Evolutionary conservation across 1,140 invertebrate species (phyloP), one percentile per base, ranked within the genome.

Genomic region (Battus philenor): DNA sequence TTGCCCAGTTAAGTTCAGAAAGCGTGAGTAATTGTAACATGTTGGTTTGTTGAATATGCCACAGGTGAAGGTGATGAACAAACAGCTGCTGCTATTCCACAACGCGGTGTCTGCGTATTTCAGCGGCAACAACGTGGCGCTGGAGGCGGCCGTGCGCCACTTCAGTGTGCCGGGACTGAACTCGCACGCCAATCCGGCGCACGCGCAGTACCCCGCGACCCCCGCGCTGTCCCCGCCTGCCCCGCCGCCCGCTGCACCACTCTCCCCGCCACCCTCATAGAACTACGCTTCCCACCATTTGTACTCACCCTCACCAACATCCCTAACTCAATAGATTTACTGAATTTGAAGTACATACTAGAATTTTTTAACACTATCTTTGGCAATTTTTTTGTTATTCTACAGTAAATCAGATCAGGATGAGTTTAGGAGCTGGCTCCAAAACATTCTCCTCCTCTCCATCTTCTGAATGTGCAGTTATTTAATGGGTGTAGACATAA

Each of bases 11-110:
- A n/a, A n/a, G n/a, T n/a, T n/a, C n/a, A n/a, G n/a, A n/a, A n/a
- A n/a, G n/a, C n/a, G n/a, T n/a, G n/a, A n/a, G n/a, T n/a, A n/a
- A n/a, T n/a, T n/a, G n/a, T n/a, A n/a, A n/a, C n/a, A n/a, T n/a
- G n/a, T n/a, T n/a, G n/a, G n/a, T n/a, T n/a, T n/a, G n/a, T n/a
- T n/a, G n/a, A n/a, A n/a, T n/a, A n/a, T n/a, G n/a, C n/a, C n/a
- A n/a, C 80, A 97, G 95, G 93, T 98, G 47, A 98, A 98, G 88
- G 97, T 98, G 50, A 98, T 99, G 97, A 97, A 98, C 80, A 98
- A 98, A 77, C 97, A 99, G 80, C 85, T 99, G 32, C 86, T 98
- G 22, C 82, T 99, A 54, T 96, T 98, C 82, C 96, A 99, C 83
- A 98, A 98, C 87, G 97, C 97, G 3, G 91, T 98, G 9, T 96